Conservation (phyloP, 1,140 invertebrate genomes). For the Bilobella aurantiaca region DNA sequence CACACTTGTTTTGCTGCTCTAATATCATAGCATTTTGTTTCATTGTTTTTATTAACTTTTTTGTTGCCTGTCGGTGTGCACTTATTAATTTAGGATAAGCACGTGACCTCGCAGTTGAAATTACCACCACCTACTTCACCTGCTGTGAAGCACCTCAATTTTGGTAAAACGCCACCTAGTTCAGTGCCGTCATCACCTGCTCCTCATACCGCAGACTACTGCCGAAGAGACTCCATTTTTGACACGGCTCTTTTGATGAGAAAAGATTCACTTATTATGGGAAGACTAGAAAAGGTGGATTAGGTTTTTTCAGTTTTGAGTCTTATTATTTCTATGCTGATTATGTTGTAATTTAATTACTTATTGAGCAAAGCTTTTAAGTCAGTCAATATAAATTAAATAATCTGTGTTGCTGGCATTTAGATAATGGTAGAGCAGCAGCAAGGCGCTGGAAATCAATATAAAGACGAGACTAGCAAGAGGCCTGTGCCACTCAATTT, state of each 20-base stretch:
- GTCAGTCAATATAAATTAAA: not conserved
- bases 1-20: not conserved
- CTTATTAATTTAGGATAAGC: conserved; percentile 19
- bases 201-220: conserved; percentile 15
- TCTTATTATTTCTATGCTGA: too few relatives aligned
- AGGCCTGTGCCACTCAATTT: not conserved
- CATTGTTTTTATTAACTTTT: conserved; percentile 11
- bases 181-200: conserved; percentile 19
- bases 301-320: not conserved
- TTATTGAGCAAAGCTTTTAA: not conserved
- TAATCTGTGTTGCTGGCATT: not conserved
- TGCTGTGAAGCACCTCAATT: conserved; percentile 16
- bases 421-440: conserved; percentile 23
- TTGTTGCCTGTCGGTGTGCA: conserved; percentile 12
- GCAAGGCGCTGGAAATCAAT: not conserved
- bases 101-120: conserved; percentile 18
- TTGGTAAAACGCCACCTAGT: conserved; percentile 13
- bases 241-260: conserved; percentile 18
- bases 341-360: conserved; percentile 10
- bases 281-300: conserved; percentile 43
- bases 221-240: conserved; percentile 30
- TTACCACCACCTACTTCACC: conserved; percentile 12
- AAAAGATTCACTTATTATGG: conserved; percentile 36
- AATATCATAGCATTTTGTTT: conserved; percentile 16
- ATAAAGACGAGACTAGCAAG: not conserved